A percentile compares a stretch with the other conserved stretches of the same genome.
These are phyloP conservation scores for Tipula lateralis DNA, from an alignment of 2,888 invertebrate genomes.

Conservation along the genomic window DNA sequence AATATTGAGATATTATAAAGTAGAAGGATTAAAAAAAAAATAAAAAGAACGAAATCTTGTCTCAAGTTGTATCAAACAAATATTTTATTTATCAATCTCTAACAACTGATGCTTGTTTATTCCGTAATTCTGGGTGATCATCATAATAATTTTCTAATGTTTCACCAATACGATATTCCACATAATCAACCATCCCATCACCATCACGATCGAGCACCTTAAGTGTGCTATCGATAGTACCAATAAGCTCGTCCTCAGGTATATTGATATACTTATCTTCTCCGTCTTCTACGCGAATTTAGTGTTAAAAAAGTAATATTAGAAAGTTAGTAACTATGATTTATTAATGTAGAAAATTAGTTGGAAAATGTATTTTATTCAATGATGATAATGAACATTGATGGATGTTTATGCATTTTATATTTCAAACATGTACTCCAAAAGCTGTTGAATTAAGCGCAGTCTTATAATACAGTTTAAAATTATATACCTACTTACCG, in stretches of 20 bases:
- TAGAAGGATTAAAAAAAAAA: not conserved
- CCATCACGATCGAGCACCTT: slow-evolving; percentile 61
- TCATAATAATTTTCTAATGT: slow-evolving; percentile 25
- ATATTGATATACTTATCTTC: not conserved
- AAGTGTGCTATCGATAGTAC: slow-evolving; percentile 59
- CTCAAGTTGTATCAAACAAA: not conserved
- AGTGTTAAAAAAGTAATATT: not conserved
- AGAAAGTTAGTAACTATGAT: not conserved
- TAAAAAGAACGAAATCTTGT: not conserved
- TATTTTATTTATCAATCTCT: not conserved
- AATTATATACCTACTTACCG: not conserved
- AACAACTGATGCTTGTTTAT: not conserved
- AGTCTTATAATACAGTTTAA: not conserved
- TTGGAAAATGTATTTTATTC: not conserved
- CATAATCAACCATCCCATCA: slow-evolving; percentile 70
- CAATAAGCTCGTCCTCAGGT: not conserved
- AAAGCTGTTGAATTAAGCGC: not conserved
- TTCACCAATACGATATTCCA: slow-evolving; percentile 51
- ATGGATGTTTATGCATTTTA: not conserved
- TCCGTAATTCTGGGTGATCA: not conserved
- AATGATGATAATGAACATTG: not conserved
- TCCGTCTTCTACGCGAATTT: not conserved
- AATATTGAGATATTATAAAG: not conserved
- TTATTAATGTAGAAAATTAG: not conserved
- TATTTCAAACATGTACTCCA: not conserved